Base-by-base conservation (phyloP, 2,888 invertebrate genomes). In the Heliconius ethilla region DNA sequence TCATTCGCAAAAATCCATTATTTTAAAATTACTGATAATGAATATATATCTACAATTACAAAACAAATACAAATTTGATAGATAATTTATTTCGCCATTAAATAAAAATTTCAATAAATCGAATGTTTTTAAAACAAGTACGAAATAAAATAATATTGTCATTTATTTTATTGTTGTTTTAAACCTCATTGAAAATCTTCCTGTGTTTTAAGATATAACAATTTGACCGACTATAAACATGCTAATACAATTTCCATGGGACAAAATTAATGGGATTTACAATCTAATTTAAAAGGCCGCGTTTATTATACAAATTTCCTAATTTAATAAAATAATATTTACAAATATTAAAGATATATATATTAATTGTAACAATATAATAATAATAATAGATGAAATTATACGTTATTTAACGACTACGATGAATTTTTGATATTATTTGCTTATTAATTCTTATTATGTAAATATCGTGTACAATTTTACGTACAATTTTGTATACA, bases 231-330 rank as follows among this genome's bases (percentile, higher is more conserved):
- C 29, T 73, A 67, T 78, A 77, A 76, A 73, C 62, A 37, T 33
- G 55, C 15, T 59, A 55, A 69, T 62, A 9, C 25, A 40, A 62
- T 37, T n/a, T 73, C 13, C 62, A 55, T 72, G 55, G 55, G 51
- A 55, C 55, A 37, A 72, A 74, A 67, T 15, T 69, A 27, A 29
- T 37, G 27, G 25, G 40, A 59, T 59, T 37, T 72, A 78, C 33
- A 73, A 62, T 40, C 66, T 80, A 79, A 80, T 76, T 70, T 33
- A 55, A 73, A 75, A 75, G 74, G 76, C 74, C 78, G 62, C 77
- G 45, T 67, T 67, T 75, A 75, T 70, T 66, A 75, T 62, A 37
- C 40, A 78, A 76, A 74, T 27, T 70, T 63, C 72, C 59, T 66
- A 59, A 67, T 73, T 40, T 63, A 62, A 62, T 66, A 59, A 75